Percentiles rank a stretch among this genome's conserved stretches.
These are phyloP conservation scores for Phalacrocorax pelagicus DNA, from an alignment of 2,113 vertebrate genomes.

Conservation along the genomic window DNA sequence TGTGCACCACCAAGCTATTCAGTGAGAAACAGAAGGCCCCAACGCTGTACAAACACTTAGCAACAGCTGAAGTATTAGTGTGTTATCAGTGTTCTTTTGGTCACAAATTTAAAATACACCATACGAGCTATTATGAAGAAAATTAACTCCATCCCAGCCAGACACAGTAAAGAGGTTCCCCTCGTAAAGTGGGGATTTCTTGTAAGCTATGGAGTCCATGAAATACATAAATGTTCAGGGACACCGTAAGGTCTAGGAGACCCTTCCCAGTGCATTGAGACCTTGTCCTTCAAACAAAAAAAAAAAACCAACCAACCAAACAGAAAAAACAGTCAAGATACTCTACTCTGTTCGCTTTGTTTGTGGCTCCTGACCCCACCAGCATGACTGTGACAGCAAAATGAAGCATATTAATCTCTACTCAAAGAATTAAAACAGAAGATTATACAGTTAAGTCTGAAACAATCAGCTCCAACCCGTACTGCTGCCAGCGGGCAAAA, in stretches of 20 bases:
- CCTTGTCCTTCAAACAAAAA: neutral
- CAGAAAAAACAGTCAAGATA: neutral
- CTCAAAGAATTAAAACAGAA: neutral
- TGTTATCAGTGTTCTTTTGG: neutral
- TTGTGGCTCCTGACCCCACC: neutral
- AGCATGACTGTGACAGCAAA: rapidly evolving
- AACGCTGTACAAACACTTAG: neutral
- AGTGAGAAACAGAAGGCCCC: neutral
- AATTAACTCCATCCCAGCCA: neutral
- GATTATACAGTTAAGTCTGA: neutral
- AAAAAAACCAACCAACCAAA: neutral
- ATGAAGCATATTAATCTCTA: neutral
- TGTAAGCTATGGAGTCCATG: neutral
- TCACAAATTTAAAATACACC: neutral
- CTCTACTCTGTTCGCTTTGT: neutral
- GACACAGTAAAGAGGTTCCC: neutral
- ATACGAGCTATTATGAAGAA: neutral
- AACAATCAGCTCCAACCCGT: neutral
- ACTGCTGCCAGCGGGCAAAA: neutral
- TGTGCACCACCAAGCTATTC: too few species aligned
- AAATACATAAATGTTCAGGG: neutral
- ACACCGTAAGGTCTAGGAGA: neutral
- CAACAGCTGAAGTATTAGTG: neutral
- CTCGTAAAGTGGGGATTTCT: neutral
- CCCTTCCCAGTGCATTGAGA: neutral